Conservation (phyloP, 2,888 invertebrate genomes). For the Cosmia pyralina region DNA sequence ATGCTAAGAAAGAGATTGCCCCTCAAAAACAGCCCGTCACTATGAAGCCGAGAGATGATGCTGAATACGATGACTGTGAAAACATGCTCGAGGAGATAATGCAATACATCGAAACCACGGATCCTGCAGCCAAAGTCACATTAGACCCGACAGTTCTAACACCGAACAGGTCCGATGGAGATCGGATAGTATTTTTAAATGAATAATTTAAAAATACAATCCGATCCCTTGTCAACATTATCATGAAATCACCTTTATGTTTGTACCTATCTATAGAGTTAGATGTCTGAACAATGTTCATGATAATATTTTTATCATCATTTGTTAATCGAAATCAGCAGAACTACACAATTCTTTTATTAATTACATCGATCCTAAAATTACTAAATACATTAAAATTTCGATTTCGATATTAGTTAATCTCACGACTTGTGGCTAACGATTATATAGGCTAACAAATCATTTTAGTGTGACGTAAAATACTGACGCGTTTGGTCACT, state of each 20-base stretch:
- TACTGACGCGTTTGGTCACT: too few species aligned
- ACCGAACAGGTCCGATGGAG: constrained; percentile 80
- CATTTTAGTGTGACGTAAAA: too few species aligned
- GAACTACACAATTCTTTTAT: constrained; percentile 32
- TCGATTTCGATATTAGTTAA: constrained; percentile 5
- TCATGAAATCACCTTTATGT: constrained; percentile 25
- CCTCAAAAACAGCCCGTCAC: constrained; percentile 35
- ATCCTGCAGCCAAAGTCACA: constrained; percentile 60
- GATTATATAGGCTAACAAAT: constrained; percentile 14
- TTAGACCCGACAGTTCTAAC: constrained; percentile 76
- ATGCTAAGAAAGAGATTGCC: constrained; percentile 45
- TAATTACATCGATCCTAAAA: constrained; percentile 37
- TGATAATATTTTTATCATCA: constrained; percentile 52
- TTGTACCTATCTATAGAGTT: constrained; percentile 29
- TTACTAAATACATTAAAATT: constrained; percentile 2
- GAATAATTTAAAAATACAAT: too few species aligned
- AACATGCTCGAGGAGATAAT: constrained; percentile 86
- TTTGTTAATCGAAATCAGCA: constrained; percentile 46
- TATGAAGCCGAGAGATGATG: constrained; percentile 40
- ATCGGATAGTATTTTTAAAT: constrained; percentile 81
- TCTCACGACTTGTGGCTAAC: not conserved
- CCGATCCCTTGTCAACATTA: constrained; percentile 32
- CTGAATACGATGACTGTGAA: constrained; percentile 71
- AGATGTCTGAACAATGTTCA: constrained; percentile 29
- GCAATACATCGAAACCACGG: constrained; percentile 79